A percentile compares a stretch with the other conserved stretches of the same genome.
Evolutionary conservation across 2,113 vertebrate species (phyloP).

Genomic region (Ceyx melanurus): DNA sequence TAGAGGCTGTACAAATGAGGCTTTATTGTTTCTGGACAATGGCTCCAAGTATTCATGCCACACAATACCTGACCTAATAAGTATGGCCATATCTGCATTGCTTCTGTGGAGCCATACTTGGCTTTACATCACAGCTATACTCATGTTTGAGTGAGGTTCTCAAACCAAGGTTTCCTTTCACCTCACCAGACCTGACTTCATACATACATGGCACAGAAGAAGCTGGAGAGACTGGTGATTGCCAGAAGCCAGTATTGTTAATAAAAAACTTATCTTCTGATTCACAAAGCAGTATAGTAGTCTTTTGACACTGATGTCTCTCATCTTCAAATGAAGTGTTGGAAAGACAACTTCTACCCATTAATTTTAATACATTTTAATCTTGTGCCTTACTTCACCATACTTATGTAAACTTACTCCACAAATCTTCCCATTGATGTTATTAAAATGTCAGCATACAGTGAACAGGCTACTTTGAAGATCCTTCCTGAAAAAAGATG

Average conservation of each 20-base stretch:
- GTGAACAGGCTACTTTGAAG: background rate
- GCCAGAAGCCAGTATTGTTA: background rate
- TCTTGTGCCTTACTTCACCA: background rate
- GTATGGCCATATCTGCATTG: background rate
- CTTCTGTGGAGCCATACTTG: background rate
- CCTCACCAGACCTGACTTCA: background rate
- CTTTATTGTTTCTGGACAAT: background rate
- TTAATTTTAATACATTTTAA: conserved; percentile 7
- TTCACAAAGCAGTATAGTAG: background rate
- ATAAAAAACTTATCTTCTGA: background rate
- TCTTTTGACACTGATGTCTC: background rate
- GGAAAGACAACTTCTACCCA: background rate
- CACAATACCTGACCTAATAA: background rate
- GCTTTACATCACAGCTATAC: background rate
- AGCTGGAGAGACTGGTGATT: background rate
- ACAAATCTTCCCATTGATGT: background rate
- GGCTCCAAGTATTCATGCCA: background rate
- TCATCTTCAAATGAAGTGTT: background rate
- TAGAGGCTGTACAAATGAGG: background rate
- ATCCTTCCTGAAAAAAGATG: background rate
- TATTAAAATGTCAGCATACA: background rate
- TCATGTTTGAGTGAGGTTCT: background rate
- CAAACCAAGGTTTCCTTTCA: background rate
- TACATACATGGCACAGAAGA: background rate
- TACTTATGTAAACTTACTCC: background rate